These are phyloP conservation scores for Leptobrachium leishanense DNA, from an alignment of 2,113 vertebrate genomes.

Conservation along the genomic window DNA sequence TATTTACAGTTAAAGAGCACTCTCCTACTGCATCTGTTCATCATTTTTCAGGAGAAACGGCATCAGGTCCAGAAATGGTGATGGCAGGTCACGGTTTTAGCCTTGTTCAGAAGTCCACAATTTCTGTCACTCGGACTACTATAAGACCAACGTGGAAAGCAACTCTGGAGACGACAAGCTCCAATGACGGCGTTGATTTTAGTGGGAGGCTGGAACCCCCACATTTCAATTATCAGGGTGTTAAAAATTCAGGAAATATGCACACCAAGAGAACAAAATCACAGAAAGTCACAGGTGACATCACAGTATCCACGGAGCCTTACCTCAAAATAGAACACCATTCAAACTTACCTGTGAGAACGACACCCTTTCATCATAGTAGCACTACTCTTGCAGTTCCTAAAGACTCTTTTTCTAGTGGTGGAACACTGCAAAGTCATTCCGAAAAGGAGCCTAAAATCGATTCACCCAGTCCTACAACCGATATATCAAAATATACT, in stretches of 20 bases:
- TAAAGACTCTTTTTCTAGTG: conserved; percentile 48
- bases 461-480: conserved; percentile 51
- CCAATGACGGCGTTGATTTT: conserved; percentile 34
- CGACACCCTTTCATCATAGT: conserved; percentile 49
- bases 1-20: conserved; percentile 79
- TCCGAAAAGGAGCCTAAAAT: conserved; percentile 54
- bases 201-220: conserved; percentile 60
- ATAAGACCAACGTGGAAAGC: conserved; percentile 49
- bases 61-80: conserved; percentile 69
- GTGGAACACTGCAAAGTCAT: conserved; percentile 54
- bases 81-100: conserved; percentile 54
- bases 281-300: conserved; percentile 66
- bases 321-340: conserved; percentile 59
- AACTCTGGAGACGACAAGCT: conserved; percentile 33
- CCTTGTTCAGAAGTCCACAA: conserved; percentile 21
- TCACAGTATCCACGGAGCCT: conserved; percentile 62
- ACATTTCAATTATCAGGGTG: conserved; percentile 59
- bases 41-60: conserved; percentile 64
- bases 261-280: conserved; percentile 61
- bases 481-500: conserved; percentile 55
- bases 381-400: conserved; percentile 68
- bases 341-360: conserved; percentile 59
- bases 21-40: conserved; percentile 72
- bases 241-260: conserved; percentile 64
- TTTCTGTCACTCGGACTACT: conserved; percentile 50